These are phyloP conservation scores for Marcusenius ussheri DNA, from an alignment of 2,113 vertebrate species.

Conservation along the genomic window DNA sequence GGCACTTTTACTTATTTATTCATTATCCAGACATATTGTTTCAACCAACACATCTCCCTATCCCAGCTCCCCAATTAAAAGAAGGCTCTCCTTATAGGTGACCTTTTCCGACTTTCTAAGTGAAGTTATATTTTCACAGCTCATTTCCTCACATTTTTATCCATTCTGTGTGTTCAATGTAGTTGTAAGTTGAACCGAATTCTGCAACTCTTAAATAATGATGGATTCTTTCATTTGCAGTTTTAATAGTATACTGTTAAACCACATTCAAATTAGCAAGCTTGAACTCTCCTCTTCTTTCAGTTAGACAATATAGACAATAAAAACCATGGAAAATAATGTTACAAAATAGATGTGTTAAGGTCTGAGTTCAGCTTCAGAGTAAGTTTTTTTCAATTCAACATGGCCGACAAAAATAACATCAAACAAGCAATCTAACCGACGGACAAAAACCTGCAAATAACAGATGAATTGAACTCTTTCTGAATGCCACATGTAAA, in stretches of 20 bases:
- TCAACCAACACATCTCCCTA: constrained; percentile 38
- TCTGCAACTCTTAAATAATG: neutral
- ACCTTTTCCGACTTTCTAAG: constrained; percentile 40
- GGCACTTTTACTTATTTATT: constrained; percentile 55
- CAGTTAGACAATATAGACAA: neutral
- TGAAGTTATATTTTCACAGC: neutral
- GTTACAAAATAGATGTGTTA: neutral
- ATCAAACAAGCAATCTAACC: neutral
- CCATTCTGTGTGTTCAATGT: neutral
- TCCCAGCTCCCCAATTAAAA: constrained; percentile 39
- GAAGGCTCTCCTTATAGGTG: constrained; percentile 51
- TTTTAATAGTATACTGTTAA: neutral
- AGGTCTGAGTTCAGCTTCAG: neutral
- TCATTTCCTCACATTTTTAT: constrained; percentile 14
- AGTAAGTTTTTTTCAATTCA: neutral
- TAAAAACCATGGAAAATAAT: neutral
- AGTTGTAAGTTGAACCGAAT: neutral
- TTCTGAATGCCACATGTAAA: neutral
- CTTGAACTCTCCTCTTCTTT: neutral
- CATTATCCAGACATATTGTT: constrained; percentile 46
- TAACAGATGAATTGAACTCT: neutral
- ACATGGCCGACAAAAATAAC: neutral
- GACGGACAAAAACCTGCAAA: neutral
- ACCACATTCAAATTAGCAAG: neutral
- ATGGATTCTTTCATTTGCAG: neutral